phyloP scores from a whole-genome alignment of 2,113 vertebrate species.

The Anarrhichthys ocellatus region DNA sequence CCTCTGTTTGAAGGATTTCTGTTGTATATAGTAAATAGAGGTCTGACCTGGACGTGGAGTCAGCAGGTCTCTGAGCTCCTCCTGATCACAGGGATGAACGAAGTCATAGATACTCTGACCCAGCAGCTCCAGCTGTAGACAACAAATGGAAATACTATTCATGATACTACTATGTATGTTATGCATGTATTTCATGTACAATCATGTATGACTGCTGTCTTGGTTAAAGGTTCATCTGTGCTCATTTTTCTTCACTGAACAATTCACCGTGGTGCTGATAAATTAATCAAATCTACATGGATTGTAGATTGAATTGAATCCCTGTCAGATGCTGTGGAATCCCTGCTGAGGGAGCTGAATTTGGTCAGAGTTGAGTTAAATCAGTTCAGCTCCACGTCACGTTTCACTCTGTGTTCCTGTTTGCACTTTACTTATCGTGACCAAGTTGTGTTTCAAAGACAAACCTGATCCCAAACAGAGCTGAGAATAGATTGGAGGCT shows the following conservation, averaged over 20 bases:
- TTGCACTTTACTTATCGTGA: not conserved
- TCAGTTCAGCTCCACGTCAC: not conserved
- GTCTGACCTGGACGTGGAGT: conserved; percentile 83
- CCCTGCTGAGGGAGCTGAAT: too few species aligned
- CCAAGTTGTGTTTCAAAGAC: not conserved
- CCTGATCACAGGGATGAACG: conserved; percentile 90
- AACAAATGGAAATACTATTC: not conserved
- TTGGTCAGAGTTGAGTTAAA: not conserved
- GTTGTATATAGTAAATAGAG: not conserved
- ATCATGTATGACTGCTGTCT: not conserved
- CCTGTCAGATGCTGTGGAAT: not conserved
- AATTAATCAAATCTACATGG: not conserved
- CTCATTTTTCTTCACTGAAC: not conserved
- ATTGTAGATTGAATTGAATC: not conserved
- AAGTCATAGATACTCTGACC: conserved; percentile 91
- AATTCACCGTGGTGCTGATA: not conserved
- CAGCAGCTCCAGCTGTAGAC: conserved; percentile 87
- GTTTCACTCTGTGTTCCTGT: not conserved
- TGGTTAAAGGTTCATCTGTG: too few species aligned
- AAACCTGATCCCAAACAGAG: not conserved
- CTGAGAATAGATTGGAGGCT: conserved; percentile 16
- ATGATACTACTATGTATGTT: too few species aligned
- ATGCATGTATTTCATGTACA: not conserved
- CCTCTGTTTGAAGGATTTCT: not conserved
- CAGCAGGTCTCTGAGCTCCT: conserved; percentile 89